These are phyloP conservation scores for Ciconia boyciana DNA, from an alignment of 2,113 vertebrate genomes.

Conservation along the genomic window DNA sequence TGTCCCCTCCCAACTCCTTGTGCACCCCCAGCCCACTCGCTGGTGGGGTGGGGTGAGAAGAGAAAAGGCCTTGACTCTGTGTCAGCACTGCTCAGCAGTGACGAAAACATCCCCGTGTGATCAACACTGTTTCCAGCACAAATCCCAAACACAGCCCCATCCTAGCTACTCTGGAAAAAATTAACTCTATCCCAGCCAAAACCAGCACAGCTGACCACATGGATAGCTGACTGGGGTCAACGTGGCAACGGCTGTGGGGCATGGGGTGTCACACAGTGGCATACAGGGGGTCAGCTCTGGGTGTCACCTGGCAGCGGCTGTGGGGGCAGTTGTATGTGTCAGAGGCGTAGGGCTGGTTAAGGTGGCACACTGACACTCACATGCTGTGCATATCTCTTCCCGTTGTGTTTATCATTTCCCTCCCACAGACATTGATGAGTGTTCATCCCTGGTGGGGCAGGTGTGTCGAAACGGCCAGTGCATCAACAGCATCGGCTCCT, in stretches of 20 bases:
- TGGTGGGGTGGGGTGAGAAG: no score
- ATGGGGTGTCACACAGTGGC: neutral
- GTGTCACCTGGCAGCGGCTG: neutral
- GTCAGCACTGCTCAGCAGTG: no score
- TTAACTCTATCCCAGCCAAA: no score
- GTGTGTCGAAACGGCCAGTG: conserved; percentile 90
- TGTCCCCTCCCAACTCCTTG: no score
- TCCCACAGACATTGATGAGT: conserved; percentile 86
- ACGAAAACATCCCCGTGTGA: no score
- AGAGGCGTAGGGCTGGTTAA: neutral
- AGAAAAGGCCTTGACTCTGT: no score
- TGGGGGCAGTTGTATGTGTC: accelerated
- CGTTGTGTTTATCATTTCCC: neutral
- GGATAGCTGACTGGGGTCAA: neutral
- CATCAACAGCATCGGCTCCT: conserved; percentile 88
- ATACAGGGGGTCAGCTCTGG: accelerated
- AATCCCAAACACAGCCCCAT: no score
- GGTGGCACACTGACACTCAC: neutral
- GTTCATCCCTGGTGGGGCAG: conserved; percentile 83
- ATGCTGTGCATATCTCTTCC: neutral
- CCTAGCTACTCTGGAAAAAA: no score
- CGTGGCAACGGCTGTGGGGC: accelerated
- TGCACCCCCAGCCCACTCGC: no score
- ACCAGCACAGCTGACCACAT: accelerated
- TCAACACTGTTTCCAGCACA: no score